These are phyloP conservation scores for Mystacides longicornis DNA, from an alignment of 2,888 invertebrate species.

Conservation along the genomic window DNA sequence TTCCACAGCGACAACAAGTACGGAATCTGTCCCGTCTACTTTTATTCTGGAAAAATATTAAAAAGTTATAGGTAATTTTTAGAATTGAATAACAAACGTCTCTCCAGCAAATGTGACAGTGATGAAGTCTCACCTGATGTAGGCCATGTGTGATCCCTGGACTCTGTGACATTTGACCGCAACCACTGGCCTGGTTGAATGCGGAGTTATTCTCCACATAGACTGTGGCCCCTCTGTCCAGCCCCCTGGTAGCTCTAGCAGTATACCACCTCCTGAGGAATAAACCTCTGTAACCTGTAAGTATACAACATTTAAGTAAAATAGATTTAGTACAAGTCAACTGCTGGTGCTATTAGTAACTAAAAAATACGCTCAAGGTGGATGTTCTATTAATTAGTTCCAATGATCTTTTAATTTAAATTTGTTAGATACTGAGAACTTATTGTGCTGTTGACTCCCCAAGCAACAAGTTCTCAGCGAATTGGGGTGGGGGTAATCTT, in stretches of 20 bases:
- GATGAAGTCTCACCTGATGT: slow-evolving; percentile 53
- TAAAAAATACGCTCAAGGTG: too few relatives aligned
- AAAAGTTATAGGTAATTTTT: too few relatives aligned
- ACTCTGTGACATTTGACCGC: slow-evolving; percentile 65
- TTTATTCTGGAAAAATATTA: slow-evolving; percentile 49
- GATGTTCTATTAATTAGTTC: too few relatives aligned
- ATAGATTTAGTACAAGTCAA: too few relatives aligned
- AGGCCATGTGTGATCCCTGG: slow-evolving; percentile 78
- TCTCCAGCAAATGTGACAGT: background rate
- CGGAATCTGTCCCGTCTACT: slow-evolving; percentile 58
- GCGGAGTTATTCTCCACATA: slow-evolving; percentile 88
- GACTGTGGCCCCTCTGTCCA: slow-evolving; percentile 71
- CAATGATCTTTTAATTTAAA: too few relatives aligned
- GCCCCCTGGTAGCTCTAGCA: slow-evolving; percentile 76
- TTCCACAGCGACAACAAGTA: slow-evolving; percentile 75
- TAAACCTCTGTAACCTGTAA: slow-evolving; percentile 68
- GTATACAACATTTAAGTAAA: too few relatives aligned
- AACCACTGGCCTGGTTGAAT: slow-evolving; percentile 80
- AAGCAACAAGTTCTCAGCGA: too few relatives aligned
- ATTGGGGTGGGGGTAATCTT: too few relatives aligned
- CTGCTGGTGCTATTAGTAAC: too few relatives aligned
- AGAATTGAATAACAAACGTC: too few relatives aligned
- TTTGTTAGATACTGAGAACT: too few relatives aligned
- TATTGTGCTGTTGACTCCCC: too few relatives aligned
- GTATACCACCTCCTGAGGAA: slow-evolving; percentile 85